Evolutionary conservation across 64 coral and sea anemone genomes (phyloP), one percentile per base, ranked within the genome.

Genomic region (Dendronephthya gigantea): DNA sequence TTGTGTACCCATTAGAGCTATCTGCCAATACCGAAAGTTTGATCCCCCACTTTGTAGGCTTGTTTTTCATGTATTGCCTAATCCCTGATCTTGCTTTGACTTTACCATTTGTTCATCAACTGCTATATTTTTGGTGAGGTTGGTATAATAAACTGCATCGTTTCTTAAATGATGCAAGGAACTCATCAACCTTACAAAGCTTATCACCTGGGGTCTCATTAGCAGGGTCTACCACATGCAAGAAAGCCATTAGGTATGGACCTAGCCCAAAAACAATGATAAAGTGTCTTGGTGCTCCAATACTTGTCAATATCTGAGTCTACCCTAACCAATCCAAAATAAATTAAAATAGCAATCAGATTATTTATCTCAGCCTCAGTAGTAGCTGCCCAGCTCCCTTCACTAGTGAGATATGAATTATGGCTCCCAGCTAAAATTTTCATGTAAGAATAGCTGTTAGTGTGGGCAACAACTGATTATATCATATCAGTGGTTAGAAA

Each of bases 31-130:
- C 72, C 72, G 30, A 79, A 4, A 79, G 30, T 19, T 79, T 79
- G 3, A 79, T 12, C 8, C 72, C 72, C n/a, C 28, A 79, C 72
- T 79, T 79, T 17, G 15, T 39, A 28, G 72, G 72, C 37, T 79
- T 79, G 28, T 79, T 29, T 33, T 79, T 79, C 10, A 79, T 36
- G 37, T 79, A 79, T 17, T 79, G 72, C 72, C 72, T 79, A 79
- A 79, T 33, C 8, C 72, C 72, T 79, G 72, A 79, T 33, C 28
- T 79, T 79, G 72, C 1, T 4, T 29, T 11, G 72, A 79, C 72
- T 39, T 35, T 19, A 79, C 72, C 72, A 79, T 79, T 9, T 33
- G 31, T 79, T 79, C 72, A 39, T 79, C 72, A 1, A 79, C 72
- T 35, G 72, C 72, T 11, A 79, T 33, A 79, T 79, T 36, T n/a